These are phyloP conservation scores for Pedetes capensis DNA, from an alignment of 2,113 vertebrate species.

Conservation along the genomic window DNA sequence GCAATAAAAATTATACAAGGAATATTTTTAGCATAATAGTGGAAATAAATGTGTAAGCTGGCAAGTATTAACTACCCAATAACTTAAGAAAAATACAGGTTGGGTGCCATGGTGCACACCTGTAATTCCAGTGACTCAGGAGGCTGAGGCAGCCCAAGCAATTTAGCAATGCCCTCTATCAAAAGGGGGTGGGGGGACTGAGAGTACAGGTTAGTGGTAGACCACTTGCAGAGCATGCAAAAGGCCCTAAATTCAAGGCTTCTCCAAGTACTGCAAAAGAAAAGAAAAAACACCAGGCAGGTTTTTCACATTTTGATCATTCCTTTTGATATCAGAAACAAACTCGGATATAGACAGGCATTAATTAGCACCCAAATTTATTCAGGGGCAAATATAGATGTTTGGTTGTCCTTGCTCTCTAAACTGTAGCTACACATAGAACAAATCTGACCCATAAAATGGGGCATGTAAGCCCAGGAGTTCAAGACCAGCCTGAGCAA, in stretches of 20 bases:
- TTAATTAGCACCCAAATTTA: background rate
- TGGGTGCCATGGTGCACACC: too few species aligned
- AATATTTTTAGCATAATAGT: constrained; percentile 28
- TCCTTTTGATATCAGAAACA: background rate
- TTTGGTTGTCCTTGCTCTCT: background rate
- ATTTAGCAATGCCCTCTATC: too few species aligned
- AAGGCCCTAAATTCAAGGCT: too few species aligned
- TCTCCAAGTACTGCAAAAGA: too few species aligned
- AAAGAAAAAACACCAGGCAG: background rate
- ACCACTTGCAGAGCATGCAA: too few species aligned
- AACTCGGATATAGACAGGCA: background rate
- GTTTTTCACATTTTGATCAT: constrained; percentile 21
- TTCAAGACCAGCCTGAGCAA: background rate
- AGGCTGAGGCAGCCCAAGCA: too few species aligned
- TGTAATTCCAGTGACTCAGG: too few species aligned
- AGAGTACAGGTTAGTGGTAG: too few species aligned
- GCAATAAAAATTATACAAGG: constrained; percentile 47
- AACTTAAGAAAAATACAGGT: too few species aligned
- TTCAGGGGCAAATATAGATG: background rate
- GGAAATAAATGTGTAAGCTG: constrained; percentile 33
- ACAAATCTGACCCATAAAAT: background rate
- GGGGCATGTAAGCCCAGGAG: too few species aligned
- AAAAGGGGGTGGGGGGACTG: too few species aligned
- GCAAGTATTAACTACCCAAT: background rate
- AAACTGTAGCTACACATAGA: background rate